Conservation (phyloP, 2,888 invertebrate genomes). For the Drosophila bunnanda region DNA sequence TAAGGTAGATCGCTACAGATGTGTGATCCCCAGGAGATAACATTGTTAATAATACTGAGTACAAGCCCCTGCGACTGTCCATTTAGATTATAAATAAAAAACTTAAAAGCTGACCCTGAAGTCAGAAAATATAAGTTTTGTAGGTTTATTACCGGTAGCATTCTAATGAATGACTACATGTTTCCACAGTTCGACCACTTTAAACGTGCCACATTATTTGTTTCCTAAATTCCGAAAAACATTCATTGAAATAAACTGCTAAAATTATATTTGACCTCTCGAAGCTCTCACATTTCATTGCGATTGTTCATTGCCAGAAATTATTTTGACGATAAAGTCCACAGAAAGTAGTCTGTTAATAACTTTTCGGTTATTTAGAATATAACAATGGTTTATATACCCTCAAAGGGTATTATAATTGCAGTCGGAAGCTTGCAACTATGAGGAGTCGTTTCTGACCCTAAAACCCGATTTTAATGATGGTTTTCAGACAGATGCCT, state of each 20-base stretch:
- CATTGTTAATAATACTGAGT: constrained; percentile 1
- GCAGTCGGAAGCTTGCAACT: no score
- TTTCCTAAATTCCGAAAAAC: background rate
- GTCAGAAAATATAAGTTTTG: background rate
- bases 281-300: background rate
- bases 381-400: background rate
- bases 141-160: background rate
- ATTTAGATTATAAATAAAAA: constrained; percentile 3
- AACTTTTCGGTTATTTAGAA: background rate
- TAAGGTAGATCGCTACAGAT: background rate
- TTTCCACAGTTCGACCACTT: background rate
- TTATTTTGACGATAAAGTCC: background rate
- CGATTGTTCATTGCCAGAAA: background rate
- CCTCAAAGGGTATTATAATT: no score
- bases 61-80: constrained; percentile 15
- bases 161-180: background rate
- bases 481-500: no score
- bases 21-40: background rate
- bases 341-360: background rate
- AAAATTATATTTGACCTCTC: constrained; percentile 14
- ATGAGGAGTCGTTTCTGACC: no score
- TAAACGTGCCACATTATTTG: background rate
- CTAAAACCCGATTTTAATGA: background rate
- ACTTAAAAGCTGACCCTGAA: background rate
- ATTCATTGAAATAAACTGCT: background rate